phyloP scores from a whole-genome alignment of 2,797 vertebrate genomes.

The Selene dorsalis region DNA sequence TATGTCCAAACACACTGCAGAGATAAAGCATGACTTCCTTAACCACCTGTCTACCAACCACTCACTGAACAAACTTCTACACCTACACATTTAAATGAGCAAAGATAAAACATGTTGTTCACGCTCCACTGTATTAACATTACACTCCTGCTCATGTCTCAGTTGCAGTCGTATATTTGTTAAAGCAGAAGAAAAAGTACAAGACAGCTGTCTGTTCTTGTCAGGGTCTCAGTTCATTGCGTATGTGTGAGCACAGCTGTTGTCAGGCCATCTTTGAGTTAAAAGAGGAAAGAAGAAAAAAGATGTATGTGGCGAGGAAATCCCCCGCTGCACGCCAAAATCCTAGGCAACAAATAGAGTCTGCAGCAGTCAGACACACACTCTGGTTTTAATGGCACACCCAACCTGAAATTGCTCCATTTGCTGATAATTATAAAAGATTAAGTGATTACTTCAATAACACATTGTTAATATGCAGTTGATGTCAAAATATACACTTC shows the following conservation, averaged over 20 bases:
- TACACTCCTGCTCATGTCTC: background rate
- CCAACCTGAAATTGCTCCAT: conserved; percentile 65
- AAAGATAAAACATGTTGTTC: background rate
- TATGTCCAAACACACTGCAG: conserved; percentile 1
- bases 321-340: conserved; percentile 84
- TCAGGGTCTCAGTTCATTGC: conserved; percentile 70
- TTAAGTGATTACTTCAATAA: conserved; percentile 57
- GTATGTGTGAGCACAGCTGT: conserved; percentile 80
- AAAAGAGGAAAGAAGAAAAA: conserved; percentile 86
- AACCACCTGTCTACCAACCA: background rate
- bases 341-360: conserved; percentile 78
- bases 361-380: conserved; percentile 67
- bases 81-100: background rate
- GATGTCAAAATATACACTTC: conserved; percentile 56
- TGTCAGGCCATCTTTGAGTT: conserved; percentile 83
- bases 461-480: conserved; percentile 42
- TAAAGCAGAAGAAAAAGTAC: conserved; percentile 29
- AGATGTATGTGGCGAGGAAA: conserved; percentile 84
- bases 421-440: conserved; percentile 69
- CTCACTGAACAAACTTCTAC: background rate
- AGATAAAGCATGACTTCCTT: background rate
- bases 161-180: conserved; percentile 24
- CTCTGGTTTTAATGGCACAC: conserved; percentile 68
- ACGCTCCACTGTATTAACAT: background rate
- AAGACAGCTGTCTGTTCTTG: conserved; percentile 54